phyloP scores from a whole-genome alignment of 2,888 invertebrate genomes.

The Ophraella communa region DNA sequence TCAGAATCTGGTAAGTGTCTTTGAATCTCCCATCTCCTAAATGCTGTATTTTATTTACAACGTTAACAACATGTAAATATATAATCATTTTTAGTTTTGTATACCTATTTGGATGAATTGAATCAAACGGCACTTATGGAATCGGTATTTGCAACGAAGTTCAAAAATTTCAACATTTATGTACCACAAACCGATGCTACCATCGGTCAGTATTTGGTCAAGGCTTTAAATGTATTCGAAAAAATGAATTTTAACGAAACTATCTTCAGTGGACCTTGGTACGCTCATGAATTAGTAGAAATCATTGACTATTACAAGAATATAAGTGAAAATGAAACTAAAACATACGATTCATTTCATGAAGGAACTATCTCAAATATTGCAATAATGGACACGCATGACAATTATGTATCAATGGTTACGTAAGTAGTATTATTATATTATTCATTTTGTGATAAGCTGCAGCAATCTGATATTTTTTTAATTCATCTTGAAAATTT shows the following conservation, averaged over 20 bases:
- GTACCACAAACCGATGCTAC: slow-evolving; percentile 51
- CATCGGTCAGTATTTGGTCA: slow-evolving; percentile 50
- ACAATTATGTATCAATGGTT: slow-evolving; percentile 72
- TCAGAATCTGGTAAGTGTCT: slow-evolving; percentile 52
- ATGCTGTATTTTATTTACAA: background rate
- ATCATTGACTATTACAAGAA: slow-evolving; percentile 48
- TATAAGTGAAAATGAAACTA: slow-evolving; percentile 47
- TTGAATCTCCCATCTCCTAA: background rate
- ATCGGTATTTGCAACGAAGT: slow-evolving; percentile 47
- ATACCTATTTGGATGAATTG: slow-evolving; percentile 51
- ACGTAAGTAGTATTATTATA: slow-evolving; percentile 63
- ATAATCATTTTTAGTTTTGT: slow-evolving; percentile 51
- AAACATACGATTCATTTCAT: slow-evolving; percentile 49
- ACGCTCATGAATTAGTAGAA: slow-evolving; percentile 50
- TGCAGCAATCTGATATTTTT: no score
- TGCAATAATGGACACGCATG: slow-evolving; percentile 69
- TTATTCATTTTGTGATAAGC: no score
- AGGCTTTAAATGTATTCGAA: slow-evolving; percentile 51
- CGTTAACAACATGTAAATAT: background rate
- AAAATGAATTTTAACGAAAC: slow-evolving; percentile 49
- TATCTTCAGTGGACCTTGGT: slow-evolving; percentile 45
- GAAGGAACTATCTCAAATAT: slow-evolving; percentile 66
- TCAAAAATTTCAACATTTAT: slow-evolving; percentile 53
- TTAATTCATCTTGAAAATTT: no score
- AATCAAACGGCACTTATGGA: slow-evolving; percentile 46